Evolutionary conservation across 2,113 vertebrate species (phyloP).

Genomic region (Gallinago undulata): DNA sequence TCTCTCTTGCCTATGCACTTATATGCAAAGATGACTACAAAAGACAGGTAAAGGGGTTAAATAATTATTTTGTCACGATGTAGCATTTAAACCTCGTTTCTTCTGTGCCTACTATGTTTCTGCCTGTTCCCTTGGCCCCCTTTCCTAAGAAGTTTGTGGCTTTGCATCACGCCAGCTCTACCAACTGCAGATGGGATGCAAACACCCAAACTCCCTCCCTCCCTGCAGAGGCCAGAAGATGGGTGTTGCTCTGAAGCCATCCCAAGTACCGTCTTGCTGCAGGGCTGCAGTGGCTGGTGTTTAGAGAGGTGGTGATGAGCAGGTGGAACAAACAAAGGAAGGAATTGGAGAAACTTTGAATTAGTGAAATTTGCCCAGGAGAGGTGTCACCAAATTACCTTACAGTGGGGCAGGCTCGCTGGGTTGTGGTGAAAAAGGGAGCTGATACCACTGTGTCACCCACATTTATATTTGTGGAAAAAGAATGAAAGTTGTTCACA

Average conservation of each 20-base stretch:
- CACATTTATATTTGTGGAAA: background rate
- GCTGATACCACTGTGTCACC: too few relatives aligned
- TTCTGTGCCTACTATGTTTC: background rate
- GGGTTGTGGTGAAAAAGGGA: background rate
- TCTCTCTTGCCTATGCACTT: background rate
- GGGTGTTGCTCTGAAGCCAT: background rate
- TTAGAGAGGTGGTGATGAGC: background rate
- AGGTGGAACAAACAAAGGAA: background rate
- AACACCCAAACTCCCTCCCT: background rate
- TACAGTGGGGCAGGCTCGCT: fast-evolving
- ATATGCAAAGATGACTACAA: background rate
- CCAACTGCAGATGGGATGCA: fast-evolving
- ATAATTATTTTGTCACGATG: background rate
- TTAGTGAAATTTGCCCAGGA: background rate
- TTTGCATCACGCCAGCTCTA: background rate
- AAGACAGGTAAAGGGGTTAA: background rate
- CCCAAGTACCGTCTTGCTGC: fast-evolving
- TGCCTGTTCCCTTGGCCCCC: fast-evolving
- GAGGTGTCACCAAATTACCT: background rate
- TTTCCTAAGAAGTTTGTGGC: background rate
- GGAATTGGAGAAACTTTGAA: background rate
- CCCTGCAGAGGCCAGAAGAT: fast-evolving
- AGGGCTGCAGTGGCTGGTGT: background rate
- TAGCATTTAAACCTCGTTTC: background rate
- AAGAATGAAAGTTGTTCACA: background rate